Evolutionary conservation across 2,113 vertebrate species (phyloP), one percentile per base, ranked within the genome.

Genomic region (Galemys pyrenaicus): DNA sequence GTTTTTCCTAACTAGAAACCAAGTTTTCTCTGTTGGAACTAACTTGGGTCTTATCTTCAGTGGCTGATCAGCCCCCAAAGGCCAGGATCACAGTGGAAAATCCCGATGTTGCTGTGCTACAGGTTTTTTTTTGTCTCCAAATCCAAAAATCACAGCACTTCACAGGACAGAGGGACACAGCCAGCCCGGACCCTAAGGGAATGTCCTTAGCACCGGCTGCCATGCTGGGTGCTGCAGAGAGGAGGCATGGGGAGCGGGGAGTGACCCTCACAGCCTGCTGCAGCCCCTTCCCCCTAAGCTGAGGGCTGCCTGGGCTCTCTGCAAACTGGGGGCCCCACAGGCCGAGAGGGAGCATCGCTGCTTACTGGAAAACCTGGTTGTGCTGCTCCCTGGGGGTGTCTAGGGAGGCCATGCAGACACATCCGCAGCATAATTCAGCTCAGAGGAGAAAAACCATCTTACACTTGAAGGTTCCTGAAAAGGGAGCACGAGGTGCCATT

Each of bases 391-490:
- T 35, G 32, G 46, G 46, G 65, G 26, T 75, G 32, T 37, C 24
- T 56, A 26, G 70, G 75, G 32, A 39, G 67, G 80, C 75, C 73
- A 71, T 6, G 71, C 62, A 44, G 16, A 19, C 9, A 46, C 62
- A 41, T 28, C n/a, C 49, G 81, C 20, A 77, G 87, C 89, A 74
- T 35, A 28, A 65, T 84, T 81, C 93, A 75, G 44, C 87, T 44
- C 16, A 58, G 67, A 51, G 51, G 24, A 30, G 44, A 62, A 84
- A 56, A 35, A 68, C 58, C 22, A 16, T 39, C 32, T 65, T 77
- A 51, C 87, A 87, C 56, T 77, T 41, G 10, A 39, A 91, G 79
- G 60, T 75, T 62, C 80, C 91, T 51, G 65, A 82, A 96, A 81
- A 92, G 54, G 67, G 87, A 85, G 93, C 92, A 75, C 89, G 75